Evolutionary conservation across 2,113 vertebrate genomes (phyloP).

Genomic region (Eulemur macaco): DNA sequence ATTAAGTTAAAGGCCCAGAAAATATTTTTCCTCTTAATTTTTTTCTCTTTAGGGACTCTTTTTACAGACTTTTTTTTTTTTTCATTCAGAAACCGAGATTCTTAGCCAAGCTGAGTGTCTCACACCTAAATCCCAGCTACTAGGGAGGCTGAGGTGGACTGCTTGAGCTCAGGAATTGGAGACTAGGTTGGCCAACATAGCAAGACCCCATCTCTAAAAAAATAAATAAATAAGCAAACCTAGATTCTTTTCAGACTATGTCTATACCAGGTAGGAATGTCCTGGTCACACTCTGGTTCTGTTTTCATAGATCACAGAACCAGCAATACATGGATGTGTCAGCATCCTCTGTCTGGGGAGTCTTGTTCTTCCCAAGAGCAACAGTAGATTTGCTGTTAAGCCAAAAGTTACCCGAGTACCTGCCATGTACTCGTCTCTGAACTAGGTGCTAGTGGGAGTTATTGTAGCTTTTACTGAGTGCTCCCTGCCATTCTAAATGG

Average conservation of each 20-base stretch:
- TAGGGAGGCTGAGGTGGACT: no score
- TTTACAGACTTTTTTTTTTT: background rate
- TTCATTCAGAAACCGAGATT: background rate
- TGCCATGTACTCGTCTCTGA: background rate
- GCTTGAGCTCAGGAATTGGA: no score
- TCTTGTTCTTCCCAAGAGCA: background rate
- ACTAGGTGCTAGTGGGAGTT: background rate
- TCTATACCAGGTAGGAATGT: background rate
- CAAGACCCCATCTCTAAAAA: no score
- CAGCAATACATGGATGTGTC: background rate
- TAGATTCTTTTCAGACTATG: conserved; percentile 7
- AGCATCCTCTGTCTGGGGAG: background rate
- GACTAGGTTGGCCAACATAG: no score
- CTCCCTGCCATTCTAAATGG: background rate
- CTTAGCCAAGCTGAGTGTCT: background rate
- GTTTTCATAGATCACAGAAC: background rate
- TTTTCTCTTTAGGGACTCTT: background rate
- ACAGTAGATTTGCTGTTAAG: background rate
- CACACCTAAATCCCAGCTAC: no score
- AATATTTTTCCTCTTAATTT: background rate
- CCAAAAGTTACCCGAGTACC: background rate
- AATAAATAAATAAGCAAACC: background rate
- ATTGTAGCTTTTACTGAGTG: background rate
- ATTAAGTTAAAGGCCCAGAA: background rate
- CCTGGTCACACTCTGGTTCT: background rate